These are phyloP conservation scores for Macrotrachela quadricornifera DNA, from an alignment of 1,140 invertebrate species.

Conservation along the genomic window DNA sequence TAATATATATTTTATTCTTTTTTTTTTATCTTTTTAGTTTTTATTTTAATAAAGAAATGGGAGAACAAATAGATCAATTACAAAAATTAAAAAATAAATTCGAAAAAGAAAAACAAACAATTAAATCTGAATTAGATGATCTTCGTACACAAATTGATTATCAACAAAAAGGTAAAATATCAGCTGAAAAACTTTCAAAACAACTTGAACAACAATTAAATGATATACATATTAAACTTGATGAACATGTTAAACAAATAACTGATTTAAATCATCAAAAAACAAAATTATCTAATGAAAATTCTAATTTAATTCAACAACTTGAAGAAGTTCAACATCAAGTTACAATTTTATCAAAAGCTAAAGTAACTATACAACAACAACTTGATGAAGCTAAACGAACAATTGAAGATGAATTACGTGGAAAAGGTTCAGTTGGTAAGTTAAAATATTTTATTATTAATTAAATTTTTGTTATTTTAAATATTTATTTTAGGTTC, in stretches of 20 bases:
- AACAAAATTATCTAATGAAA: constrained; percentile 2
- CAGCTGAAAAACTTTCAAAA: constrained; percentile 86
- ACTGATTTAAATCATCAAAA: constrained; percentile 2
- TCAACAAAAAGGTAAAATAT: constrained; percentile 66
- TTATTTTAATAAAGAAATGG: constrained; percentile 52
- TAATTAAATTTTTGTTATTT: no score
- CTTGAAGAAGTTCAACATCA: constrained; percentile 3
- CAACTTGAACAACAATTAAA: constrained; percentile 77
- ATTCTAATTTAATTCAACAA: constrained; percentile 4
- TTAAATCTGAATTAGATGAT: constrained; percentile 80
- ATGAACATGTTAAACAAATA: constrained; percentile 34
- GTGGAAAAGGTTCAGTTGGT: constrained; percentile 1
- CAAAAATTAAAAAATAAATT: constrained; percentile 81
- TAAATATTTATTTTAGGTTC: constrained; percentile 4
- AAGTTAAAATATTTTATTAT: no score
- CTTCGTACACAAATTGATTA: constrained; percentile 61
- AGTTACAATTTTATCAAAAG: neutral
- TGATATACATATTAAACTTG: constrained; percentile 78
- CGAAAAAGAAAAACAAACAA: constrained; percentile 15
- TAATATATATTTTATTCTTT: no score
- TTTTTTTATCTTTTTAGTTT: no score
- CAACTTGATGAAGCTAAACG: constrained; percentile 15
- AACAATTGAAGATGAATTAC: constrained; percentile 21
- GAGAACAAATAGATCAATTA: constrained; percentile 94
- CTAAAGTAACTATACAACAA: neutral